A percentile compares a stretch with the other conserved stretches of the same genome.
Conservation (phyloP, 2,888 invertebrate genomes). For the Drosophila lacicola region DNA sequence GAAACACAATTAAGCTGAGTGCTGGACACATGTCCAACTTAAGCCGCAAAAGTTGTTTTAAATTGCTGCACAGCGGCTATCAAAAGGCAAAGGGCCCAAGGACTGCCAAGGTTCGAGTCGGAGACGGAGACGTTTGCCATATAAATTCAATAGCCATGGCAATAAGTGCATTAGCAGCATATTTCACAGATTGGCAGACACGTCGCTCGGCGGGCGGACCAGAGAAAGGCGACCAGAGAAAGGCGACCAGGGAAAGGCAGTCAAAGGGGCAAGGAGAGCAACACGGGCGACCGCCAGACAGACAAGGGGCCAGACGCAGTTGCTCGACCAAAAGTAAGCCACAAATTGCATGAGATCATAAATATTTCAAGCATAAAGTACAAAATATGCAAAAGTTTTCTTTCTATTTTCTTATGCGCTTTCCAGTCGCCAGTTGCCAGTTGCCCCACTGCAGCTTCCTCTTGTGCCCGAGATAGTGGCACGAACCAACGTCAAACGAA, state of each 20-base stretch:
- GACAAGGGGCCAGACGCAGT: too few relatives aligned
- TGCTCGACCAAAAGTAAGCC: slow-evolving; percentile 73
- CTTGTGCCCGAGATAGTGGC: too few relatives aligned
- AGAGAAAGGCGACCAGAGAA: slow-evolving; percentile 31
- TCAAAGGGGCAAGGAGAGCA: slow-evolving; percentile 5
- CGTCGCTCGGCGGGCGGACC: slow-evolving; percentile 64
- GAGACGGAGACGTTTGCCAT: slow-evolving; percentile 59
- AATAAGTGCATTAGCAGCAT: slow-evolving; percentile 80
- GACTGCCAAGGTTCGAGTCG: slow-evolving; percentile 5
- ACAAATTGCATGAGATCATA: slow-evolving; percentile 80
- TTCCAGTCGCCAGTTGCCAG: slow-evolving; percentile 24
- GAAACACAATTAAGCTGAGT: slow-evolving; percentile 70
- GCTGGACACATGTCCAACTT: slow-evolving; percentile 47
- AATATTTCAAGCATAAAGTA: slow-evolving; percentile 80
- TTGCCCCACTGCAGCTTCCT: too few relatives aligned
- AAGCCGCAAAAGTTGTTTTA: slow-evolving; percentile 49
- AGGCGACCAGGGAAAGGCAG: too few relatives aligned
- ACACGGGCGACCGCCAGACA: slow-evolving; percentile 24
- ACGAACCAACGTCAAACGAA: slow-evolving; percentile 58
- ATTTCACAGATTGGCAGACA: slow-evolving; percentile 80
- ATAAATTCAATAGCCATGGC: slow-evolving; percentile 77
- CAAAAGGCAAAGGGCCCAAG: slow-evolving; percentile 41
- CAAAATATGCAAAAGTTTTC: slow-evolving; percentile 79
- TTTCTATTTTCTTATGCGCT: slow-evolving; percentile 54
- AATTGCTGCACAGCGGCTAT: slow-evolving; percentile 47